phyloP scores from a whole-genome alignment of 2,113 vertebrate species.

The Cnemophilus loriae region DNA sequence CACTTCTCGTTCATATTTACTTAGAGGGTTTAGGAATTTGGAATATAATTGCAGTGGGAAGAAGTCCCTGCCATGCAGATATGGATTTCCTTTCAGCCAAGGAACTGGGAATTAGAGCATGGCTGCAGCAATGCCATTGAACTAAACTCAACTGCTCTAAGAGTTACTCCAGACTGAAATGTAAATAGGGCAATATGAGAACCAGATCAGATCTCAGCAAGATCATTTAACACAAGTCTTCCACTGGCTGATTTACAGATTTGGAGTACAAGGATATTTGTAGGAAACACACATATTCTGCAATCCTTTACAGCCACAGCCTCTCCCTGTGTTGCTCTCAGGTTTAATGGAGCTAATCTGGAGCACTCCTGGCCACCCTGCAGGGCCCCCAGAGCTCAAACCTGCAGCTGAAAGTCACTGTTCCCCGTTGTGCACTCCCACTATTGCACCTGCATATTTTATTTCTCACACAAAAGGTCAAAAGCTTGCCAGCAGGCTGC shows the following conservation, averaged over 20 bases:
- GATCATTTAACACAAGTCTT: neutral
- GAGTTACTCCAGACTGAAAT: neutral
- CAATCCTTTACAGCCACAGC: neutral
- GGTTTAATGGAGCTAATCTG: neutral
- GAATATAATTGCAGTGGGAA: neutral
- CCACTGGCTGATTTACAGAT: neutral
- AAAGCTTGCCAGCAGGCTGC: constrained; percentile 37
- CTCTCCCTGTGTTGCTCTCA: neutral
- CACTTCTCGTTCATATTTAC: neutral
- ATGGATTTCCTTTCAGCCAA: neutral
- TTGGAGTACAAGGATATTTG: neutral
- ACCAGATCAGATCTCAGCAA: neutral
- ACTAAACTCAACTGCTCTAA: neutral
- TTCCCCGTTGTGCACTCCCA: neutral
- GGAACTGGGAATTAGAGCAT: neutral
- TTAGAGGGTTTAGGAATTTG: neutral
- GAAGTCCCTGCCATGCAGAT: neutral
- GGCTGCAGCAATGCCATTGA: neutral
- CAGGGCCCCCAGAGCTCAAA: neutral
- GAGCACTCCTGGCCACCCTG: neutral
- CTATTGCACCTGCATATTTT: constrained; percentile 26
- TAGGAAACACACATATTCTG: neutral
- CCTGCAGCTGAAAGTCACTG: neutral
- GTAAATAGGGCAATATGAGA: neutral
- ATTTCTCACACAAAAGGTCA: constrained; percentile 21